phyloP scores from a whole-genome alignment of 2,113 vertebrate genomes.

The Vidua chalybeata region DNA sequence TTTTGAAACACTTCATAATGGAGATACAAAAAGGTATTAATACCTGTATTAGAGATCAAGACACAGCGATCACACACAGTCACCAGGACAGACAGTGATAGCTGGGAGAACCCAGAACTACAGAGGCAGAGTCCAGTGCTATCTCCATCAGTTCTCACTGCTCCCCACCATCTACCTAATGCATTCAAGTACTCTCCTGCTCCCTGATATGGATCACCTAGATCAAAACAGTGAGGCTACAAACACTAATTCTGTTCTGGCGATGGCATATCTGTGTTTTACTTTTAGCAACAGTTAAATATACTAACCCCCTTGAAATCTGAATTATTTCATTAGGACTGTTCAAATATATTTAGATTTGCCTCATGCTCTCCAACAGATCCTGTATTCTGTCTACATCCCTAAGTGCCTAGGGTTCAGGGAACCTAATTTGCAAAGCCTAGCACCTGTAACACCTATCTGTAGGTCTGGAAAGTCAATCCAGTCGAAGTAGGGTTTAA shows the following conservation, averaged over 20 bases:
- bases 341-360: background rate
- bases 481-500: conserved; percentile 25
- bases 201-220: background rate
- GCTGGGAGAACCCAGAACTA: background rate
- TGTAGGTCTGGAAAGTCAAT: conserved; percentile 24
- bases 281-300: background rate
- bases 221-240: background rate
- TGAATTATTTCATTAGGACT: background rate
- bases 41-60: background rate
- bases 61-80: background rate
- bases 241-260: background rate
- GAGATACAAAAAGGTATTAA: background rate
- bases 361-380: background rate
- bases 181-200: background rate
- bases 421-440: background rate
- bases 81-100: background rate
- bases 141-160: background rate
- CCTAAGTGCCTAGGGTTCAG: background rate
- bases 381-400: background rate
- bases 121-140: background rate
- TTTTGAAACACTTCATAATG: background rate
- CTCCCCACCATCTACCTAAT: background rate
- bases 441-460: conserved; percentile 48
- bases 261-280: background rate
- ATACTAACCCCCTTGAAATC: background rate